A percentile compares a stretch with the other conserved stretches of the same genome.
Evolutionary conservation across 2,113 vertebrate species (phyloP).

Genomic region (Diphyllodes magnificus): DNA sequence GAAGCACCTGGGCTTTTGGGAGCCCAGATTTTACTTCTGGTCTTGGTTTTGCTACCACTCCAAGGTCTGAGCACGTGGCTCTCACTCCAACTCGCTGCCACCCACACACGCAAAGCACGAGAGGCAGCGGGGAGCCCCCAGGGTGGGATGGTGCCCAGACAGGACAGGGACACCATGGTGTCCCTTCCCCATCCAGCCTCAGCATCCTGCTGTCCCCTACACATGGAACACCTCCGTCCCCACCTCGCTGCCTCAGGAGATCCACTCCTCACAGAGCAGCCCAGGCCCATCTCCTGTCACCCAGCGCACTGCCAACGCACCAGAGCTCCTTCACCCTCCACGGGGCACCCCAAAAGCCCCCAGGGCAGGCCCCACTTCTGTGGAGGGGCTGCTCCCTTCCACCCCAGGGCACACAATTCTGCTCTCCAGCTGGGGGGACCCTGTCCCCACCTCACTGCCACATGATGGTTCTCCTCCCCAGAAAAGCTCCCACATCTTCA

Average conservation of each 20-base stretch:
- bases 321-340: not conserved
- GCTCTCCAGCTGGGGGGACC: not conserved
- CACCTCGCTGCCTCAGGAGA: not conserved
- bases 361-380: not conserved
- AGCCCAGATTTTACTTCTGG: not conserved
- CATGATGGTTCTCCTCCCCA: not conserved
- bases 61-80: not conserved
- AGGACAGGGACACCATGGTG: rapidly evolving
- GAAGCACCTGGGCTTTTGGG: not conserved
- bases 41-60: not conserved
- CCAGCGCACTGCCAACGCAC: not conserved
- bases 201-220: not conserved
- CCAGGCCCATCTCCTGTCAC: not conserved
- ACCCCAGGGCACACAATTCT: not conserved
- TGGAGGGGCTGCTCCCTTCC: not conserved
- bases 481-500: not conserved
- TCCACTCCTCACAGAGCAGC: not conserved
- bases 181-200: not conserved
- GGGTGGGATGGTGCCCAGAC: not conserved
- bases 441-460: not conserved
- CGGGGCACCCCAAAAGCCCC: not conserved
- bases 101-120: rapidly evolving
- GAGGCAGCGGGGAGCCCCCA: rapidly evolving
- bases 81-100: rapidly evolving
- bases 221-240: not conserved